Base-by-base conservation (phyloP, 2,888 invertebrate genomes). In the Entomobrya proxima region DNA sequence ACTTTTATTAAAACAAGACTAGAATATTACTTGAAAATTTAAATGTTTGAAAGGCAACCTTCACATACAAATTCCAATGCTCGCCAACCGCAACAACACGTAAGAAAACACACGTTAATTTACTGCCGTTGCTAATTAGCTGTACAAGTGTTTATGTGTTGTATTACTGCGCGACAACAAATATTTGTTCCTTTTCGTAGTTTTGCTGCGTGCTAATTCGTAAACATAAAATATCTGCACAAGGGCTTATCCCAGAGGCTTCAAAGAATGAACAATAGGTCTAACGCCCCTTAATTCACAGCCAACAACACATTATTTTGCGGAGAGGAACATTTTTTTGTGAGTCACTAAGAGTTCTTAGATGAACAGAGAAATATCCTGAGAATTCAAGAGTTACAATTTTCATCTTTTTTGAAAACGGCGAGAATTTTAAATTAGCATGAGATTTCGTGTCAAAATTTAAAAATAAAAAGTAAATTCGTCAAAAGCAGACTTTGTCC, bases 121-220 rank as follows among this genome's bases (percentile, higher is more conserved):
- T 44, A 74, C 74, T 11, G 32, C n/a, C 30, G n/a, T 50, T 18
- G 21, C 52, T 75, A 50, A 75, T 75, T 75, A 75, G 74, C 21
- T 50, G 50, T 27, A 44, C 24, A 69, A 69, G 47, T n/a, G 27
- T 11, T 27, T 47, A 44, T 15, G 24, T 30, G 30, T 30, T 58
- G 58, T 58, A 58, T 30, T 27, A 35, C 32, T 35, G 15, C 69
- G 0, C 30, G 24, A 32, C 18, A n/a, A 64, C 35, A 35, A n/a
- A 21, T 18, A 24, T 55, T 55, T 64, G 7, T 18, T 64, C 6
- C 24, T 1, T 50, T 50, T 24, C 18, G n/a, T 11, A 47, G n/a
- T 6, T 55, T 55, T 4, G 27, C 6, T 27, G n/a, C n/a, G 30
- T 32, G 3, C 61, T 61, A 61, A 52, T 32, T 13, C 2, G 61